Evolutionary conservation across 2,888 invertebrate genomes (phyloP), one percentile per base, ranked within the genome.

Genomic region (Leptopilina drosophilae): DNA sequence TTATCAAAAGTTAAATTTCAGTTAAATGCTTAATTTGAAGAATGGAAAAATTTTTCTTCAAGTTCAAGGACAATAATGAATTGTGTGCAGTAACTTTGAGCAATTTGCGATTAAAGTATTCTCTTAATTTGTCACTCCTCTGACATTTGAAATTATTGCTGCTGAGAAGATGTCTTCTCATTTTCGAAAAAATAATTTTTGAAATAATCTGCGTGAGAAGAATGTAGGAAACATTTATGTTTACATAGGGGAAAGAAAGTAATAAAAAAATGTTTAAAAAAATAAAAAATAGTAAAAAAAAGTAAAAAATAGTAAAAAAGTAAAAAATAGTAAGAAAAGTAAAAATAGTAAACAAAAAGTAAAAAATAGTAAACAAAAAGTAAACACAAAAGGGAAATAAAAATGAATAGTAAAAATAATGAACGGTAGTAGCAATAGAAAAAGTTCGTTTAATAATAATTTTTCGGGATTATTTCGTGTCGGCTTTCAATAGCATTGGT

Each of bases 401-500:
- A 42, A 42, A 2, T 6, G 2, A 42, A 42, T 42, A 42, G 42
- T 42, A 42, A 42, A 5, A 42, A 42, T 20, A 20, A 20, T 20
- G 20, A 20, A 20, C 20, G 20, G 20, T 20, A 20, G 20, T 20
- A 20, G 20, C 1, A 20, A 20, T 20, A 20, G 20, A 20, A 20
- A 20, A 20, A 20, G 20, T 20, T 20, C 1, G 20, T 20, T 20
- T 20, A 20, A 33, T 33, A 33, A 33, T 33, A 33, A 33, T 33
- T 33, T 33, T 33, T 33, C 5, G 33, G 33, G 33, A 33, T 33
- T 33, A 33, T 77, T 78, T 81, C 67, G 77, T 77, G 64, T 73
- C 75, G 69, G 77, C 80, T 79, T 79, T 82, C 82, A 83, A 82
- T 82, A 82, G 83, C 80, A 78, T 77, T 79, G 82, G 64, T 49